Base-by-base conservation (phyloP, 2,888 invertebrate species). In the Macropis europaea region DNA sequence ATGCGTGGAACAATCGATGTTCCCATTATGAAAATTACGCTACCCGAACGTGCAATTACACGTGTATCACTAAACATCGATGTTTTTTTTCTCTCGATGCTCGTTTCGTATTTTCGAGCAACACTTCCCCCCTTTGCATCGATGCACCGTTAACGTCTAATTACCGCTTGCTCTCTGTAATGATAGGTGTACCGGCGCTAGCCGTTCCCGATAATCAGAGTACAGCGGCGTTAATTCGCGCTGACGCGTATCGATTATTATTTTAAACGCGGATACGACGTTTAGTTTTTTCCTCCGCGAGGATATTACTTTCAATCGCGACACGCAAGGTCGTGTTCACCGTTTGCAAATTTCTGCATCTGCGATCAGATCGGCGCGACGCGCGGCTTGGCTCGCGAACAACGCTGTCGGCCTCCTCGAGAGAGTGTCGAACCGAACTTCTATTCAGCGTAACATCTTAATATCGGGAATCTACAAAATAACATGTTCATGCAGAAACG, bases 11-110 rank as follows among this genome's bases (percentile, higher is more conserved):
- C 43, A 26, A 17, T 56, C n/a, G 26, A 19, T 42, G 52, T n/a
- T 22, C 32, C 6, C 42, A 36, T 67, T 61, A 77, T 57, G 56
- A 57, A 66, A 72, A 76, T 77, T 38, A 17, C 42, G 11, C 1
- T 19, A 48, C 30, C 9, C 9, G 6, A 11, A 42, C 45, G 13
- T 13, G 34, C 47, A 34, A 38, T 67, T 70, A 57, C 69, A 57
- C 47, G 52, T 22, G 48, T 48, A 47, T 56, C 53, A 19, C 3
- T 63, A 54, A 61, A 22, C 47, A 5, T 11, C 36, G 32, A 3
- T 26, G 9, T 13, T 48, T 34, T 36, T 40, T 43, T 32, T 40
- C 22, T 47, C n/a, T 4, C 48, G 36, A 40, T 43, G 40, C 13
- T 13, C 34, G 17, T 13, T 11, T 15, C 24, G 15, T 30, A 32